Percentiles rank a stretch among this genome's conserved stretches.
These are phyloP conservation scores for Chondrosia reniformis DNA, from an alignment of 37 sponge, comb jelly and placozoan genomes.

Conservation along the genomic window DNA sequence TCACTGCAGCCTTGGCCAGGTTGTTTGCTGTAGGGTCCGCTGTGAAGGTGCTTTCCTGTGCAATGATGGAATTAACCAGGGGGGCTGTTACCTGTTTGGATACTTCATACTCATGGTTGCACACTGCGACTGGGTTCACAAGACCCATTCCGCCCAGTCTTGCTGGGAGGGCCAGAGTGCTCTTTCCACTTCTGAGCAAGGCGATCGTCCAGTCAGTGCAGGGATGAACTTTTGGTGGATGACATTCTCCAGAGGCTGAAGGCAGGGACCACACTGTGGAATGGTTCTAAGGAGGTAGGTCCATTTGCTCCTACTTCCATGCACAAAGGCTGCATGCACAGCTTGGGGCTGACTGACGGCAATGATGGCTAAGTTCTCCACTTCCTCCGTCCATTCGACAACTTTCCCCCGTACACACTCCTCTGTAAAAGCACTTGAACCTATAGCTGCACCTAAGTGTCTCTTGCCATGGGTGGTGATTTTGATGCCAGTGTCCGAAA, in stretches of 20 bases:
- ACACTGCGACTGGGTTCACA: background rate
- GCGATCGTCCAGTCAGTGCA: constrained; percentile 8
- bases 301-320: constrained; percentile 18
- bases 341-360: constrained; percentile 21
- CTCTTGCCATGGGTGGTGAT: constrained; percentile 18
- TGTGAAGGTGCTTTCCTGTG: background rate
- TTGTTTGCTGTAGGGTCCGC: background rate
- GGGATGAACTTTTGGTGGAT: constrained; percentile 15
- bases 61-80: background rate
- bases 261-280: constrained; percentile 1
- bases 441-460: constrained; percentile 20
- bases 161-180: constrained; percentile 9
- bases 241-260: constrained; percentile 15
- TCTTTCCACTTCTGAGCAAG: constrained; percentile 8
- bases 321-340: constrained; percentile 8
- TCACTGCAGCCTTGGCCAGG: background rate
- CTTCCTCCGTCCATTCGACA: constrained; percentile 14
- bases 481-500: constrained; percentile 9
- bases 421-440: background rate
- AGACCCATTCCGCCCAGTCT: background rate
- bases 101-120: background rate
- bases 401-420: constrained; percentile 5
- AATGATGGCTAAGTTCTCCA: constrained; percentile 9
- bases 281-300: constrained; percentile 9
- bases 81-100: constrained; percentile 20